Evolutionary conservation across 2,113 vertebrate species (phyloP).

Genomic region (Notiomystis cincta): DNA sequence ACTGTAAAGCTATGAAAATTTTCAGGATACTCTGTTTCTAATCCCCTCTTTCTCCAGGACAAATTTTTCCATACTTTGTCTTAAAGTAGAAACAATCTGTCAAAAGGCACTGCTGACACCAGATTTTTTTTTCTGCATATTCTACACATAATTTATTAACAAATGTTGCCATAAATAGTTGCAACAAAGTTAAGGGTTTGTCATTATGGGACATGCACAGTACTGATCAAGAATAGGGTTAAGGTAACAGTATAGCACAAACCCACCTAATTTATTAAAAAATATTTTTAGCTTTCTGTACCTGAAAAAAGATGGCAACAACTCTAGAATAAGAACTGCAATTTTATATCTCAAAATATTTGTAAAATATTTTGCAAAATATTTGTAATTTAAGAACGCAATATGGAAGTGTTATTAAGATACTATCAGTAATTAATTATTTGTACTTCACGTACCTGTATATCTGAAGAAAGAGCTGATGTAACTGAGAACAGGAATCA

Average conservation of each 20-base stretch:
- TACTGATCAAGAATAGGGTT: background rate
- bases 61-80: background rate
- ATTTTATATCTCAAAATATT: background rate
- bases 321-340: background rate
- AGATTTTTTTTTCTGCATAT: background rate
- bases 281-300: background rate
- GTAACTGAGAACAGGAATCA: slow-evolving; percentile 76
- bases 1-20: background rate
- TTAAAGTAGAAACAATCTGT: background rate
- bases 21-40: background rate
- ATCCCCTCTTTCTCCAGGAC: background rate
- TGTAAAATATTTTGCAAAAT: background rate
- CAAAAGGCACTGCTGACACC: background rate
- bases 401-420: background rate
- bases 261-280: background rate
- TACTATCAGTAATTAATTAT: background rate
- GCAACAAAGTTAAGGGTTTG: background rate
- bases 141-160: background rate
- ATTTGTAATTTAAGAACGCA: background rate
- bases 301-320: background rate
- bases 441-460: slow-evolving; percentile 76
- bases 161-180: background rate
- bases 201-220: background rate
- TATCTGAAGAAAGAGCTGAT: slow-evolving; percentile 87
- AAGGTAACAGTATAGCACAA: background rate